Evolutionary conservation across 2,888 invertebrate species (phyloP).

Genomic region (Dryadula phaetusa): DNA sequence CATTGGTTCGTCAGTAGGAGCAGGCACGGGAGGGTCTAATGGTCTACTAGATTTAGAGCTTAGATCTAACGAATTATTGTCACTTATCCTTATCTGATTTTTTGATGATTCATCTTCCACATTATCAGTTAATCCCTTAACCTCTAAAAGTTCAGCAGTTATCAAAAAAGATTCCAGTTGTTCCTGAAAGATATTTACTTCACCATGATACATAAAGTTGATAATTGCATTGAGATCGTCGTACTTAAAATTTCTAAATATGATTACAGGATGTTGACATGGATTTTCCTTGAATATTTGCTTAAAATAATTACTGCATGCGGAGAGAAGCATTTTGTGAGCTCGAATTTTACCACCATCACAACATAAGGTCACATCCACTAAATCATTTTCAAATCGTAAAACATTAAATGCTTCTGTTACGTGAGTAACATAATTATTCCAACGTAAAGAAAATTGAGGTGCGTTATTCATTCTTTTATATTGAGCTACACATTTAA

Average conservation of each 20-base stretch:
- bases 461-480: conserved; percentile 85
- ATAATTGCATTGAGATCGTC: conserved; percentile 91
- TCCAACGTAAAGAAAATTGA: conserved; percentile 94
- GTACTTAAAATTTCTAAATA: conserved; percentile 91
- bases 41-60: conserved; percentile 69
- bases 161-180: conserved; percentile 90
- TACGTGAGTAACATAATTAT: conserved; percentile 92
- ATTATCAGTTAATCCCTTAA: conserved; percentile 89
- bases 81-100: conserved; percentile 63
- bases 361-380: conserved; percentile 93
- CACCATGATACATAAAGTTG: conserved; percentile 93
- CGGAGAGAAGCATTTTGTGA: conserved; percentile 93
- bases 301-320: conserved; percentile 92
- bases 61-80: conserved; percentile 73
- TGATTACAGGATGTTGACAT: conserved; percentile 91
- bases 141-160: conserved; percentile 90
- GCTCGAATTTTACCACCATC: conserved; percentile 93
- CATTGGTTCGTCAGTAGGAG: conserved; percentile 73
- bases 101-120: conserved; percentile 73
- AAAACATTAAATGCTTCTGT: conserved; percentile 91
- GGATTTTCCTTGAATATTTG: conserved; percentile 90
- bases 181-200: conserved; percentile 92
- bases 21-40: conserved; percentile 62
- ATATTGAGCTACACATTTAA: conserved; percentile 23
- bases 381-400: conserved; percentile 87